Evolutionary conservation across 2,888 invertebrate genomes (phyloP).

Genomic region (Meta bourneti): DNA sequence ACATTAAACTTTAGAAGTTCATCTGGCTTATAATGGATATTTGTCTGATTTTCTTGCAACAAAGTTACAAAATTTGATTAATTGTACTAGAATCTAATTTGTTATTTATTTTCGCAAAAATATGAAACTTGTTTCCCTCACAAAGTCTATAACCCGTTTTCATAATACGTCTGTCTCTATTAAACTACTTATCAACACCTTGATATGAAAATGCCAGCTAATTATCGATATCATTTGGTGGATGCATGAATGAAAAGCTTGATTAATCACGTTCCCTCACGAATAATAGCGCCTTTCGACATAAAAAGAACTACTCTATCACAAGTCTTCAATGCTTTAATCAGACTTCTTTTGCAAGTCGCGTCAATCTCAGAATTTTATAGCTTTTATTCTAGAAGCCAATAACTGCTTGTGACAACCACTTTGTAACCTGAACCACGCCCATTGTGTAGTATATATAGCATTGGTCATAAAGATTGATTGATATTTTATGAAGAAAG

Average conservation of each 20-base stretch:
- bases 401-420: background rate
- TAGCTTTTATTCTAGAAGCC: background rate
- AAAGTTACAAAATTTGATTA: no score
- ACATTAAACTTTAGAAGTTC: no score
- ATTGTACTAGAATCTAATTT: no score
- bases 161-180: background rate
- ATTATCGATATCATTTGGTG: conserved; percentile 2
- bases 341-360: background rate
- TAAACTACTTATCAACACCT: conserved; percentile 40
- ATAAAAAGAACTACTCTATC: conserved; percentile 25
- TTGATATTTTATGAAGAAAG: no score
- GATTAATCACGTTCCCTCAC: conserved; percentile 26
- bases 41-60: no score
- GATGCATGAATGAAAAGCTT: conserved; percentile 15
- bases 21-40: no score
- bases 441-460: background rate
- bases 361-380: conserved; percentile 11
- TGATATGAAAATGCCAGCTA: background rate
- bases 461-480: no score
- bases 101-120: no score
- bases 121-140: background rate
- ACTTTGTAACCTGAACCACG: background rate
- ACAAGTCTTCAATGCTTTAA: conserved; percentile 7
- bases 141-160: background rate
- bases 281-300: background rate